phyloP scores from a whole-genome alignment of 2,797 vertebrate species.

The Erithacus rubecula region DNA sequence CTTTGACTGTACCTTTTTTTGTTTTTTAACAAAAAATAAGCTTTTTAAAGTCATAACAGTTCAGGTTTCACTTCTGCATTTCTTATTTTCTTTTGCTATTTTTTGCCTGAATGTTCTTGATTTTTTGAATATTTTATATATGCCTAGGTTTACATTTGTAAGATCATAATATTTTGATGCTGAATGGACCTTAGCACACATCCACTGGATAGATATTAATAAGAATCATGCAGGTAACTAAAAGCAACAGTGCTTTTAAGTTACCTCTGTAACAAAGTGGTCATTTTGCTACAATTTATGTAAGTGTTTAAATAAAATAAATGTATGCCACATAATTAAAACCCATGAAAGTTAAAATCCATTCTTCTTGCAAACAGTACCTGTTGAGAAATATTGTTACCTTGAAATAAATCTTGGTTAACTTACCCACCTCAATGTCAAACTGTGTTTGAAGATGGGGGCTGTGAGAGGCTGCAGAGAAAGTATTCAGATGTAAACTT shows the following conservation, averaged over 20 bases:
- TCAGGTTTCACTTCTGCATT: not conserved
- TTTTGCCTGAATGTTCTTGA: not conserved
- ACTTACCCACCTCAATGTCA: not conserved
- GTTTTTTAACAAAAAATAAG: not conserved
- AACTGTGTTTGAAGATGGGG: not conserved
- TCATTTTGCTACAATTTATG: not conserved
- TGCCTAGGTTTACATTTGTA: not conserved
- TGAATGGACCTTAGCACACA: not conserved
- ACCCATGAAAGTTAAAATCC: not conserved
- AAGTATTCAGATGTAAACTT: not conserved
- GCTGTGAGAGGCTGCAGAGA: not conserved
- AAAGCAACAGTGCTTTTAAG: not conserved
- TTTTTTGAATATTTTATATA: not conserved
- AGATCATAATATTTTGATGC: not conserved
- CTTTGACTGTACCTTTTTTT: accelerated
- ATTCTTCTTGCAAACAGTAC: not conserved
- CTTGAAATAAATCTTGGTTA: not conserved
- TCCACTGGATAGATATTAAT: not conserved
- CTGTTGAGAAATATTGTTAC: not conserved
- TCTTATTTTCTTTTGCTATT: not conserved
- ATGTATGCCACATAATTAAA: not conserved
- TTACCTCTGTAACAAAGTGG: not conserved
- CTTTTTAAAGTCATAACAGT: not conserved
- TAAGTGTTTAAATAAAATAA: not conserved
- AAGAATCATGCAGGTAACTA: not conserved